Evolutionary conservation across 2,113 vertebrate genomes (phyloP).

Genomic region (Eidolon helvum): DNA sequence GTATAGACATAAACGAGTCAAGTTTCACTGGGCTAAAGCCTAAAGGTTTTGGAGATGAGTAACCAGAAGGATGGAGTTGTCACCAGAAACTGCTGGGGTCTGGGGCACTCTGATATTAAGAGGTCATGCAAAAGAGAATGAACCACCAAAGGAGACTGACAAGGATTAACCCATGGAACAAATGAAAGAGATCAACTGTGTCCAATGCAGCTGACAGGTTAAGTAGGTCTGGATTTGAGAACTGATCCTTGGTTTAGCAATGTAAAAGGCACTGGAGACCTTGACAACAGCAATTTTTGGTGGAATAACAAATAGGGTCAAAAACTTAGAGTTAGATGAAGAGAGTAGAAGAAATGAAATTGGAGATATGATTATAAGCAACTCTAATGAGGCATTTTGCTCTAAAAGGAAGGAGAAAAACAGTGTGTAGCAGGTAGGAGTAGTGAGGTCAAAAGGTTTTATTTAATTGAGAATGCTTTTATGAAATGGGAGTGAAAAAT

Average conservation of each 20-base stretch:
- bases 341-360: background rate
- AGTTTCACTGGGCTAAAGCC: background rate
- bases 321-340: background rate
- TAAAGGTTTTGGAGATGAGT: background rate
- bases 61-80: background rate
- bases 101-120: background rate
- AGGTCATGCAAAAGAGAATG: background rate
- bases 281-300: background rate
- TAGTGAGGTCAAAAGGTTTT: background rate
- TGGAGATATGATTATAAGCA: background rate
- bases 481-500: background rate
- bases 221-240: background rate
- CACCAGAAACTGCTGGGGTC: background rate
- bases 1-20: background rate
- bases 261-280: background rate
- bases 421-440: background rate
- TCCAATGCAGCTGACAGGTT: background rate
- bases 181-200: background rate
- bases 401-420: slow-evolving; percentile 25
- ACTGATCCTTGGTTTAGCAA: background rate
- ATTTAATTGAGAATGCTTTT: background rate
- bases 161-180: background rate
- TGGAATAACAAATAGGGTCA: background rate
- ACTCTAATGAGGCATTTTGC: background rate
- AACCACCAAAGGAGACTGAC: background rate